These are phyloP conservation scores for Spea hammondii DNA, from an alignment of 2,797 vertebrate species.

Conservation along the genomic window DNA sequence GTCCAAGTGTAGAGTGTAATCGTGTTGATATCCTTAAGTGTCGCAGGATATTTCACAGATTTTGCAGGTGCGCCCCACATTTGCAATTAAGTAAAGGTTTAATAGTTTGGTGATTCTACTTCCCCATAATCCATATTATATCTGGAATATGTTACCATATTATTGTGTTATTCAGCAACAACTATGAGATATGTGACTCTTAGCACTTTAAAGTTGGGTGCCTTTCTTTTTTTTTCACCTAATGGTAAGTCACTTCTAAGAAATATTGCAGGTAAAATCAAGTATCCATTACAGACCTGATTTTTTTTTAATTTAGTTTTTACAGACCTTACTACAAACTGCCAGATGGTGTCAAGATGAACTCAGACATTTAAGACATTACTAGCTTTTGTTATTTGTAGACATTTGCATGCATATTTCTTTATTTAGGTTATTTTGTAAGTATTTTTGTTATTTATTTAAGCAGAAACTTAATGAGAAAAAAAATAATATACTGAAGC, in stretches of 20 bases:
- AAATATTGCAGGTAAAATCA: too few species aligned
- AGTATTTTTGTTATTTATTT: neutral
- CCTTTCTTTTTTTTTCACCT: neutral
- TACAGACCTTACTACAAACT: conserved; percentile 35
- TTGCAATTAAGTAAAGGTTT: conserved; percentile 65
- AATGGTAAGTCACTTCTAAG: too few species aligned
- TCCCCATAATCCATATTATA: conserved; percentile 57
- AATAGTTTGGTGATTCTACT: conserved; percentile 58
- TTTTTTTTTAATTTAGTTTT: neutral
- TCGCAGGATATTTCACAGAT: conserved; percentile 61
- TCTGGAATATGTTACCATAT: conserved; percentile 53
- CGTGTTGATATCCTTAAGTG: conserved; percentile 51
- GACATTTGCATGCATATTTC: too few species aligned
- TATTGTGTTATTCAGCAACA: conserved; percentile 51
- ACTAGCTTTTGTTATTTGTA: neutral
- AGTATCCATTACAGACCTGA: conserved; percentile 30
- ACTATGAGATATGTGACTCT: conserved; percentile 58
- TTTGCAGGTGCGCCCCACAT: conserved; percentile 64
- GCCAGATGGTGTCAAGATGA: conserved; percentile 47
- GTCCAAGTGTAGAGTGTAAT: conserved; percentile 43
- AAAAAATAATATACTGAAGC: neutral
- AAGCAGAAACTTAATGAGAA: neutral
- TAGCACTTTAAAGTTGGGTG: conserved; percentile 54
- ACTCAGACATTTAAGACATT: conserved; percentile 25
- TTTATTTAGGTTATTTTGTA: neutral